Evolutionary conservation across 2,797 vertebrate species (phyloP).

Genomic region (Acestrorhynchus altus): DNA sequence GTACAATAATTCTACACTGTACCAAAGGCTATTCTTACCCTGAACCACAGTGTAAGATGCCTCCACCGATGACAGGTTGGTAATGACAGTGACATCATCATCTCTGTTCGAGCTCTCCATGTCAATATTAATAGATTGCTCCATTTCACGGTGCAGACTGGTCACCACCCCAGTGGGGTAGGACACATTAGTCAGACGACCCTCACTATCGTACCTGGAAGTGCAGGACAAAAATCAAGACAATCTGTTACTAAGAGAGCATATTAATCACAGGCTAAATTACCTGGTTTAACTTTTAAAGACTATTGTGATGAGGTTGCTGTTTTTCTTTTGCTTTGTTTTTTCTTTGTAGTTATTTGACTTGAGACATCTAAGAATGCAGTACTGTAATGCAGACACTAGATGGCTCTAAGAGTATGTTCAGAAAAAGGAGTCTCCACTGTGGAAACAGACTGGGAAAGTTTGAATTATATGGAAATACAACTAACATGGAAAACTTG

Average conservation of each 20-base stretch:
- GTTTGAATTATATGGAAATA: no score
- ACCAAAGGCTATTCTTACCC: constrained; percentile 68
- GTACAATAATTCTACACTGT: background rate
- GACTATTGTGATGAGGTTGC: no score
- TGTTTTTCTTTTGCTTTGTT: no score
- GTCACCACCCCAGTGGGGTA: constrained; percentile 89
- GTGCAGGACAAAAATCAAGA: background rate
- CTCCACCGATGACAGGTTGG: constrained; percentile 89
- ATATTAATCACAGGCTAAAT: no score
- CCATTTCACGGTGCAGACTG: constrained; percentile 88
- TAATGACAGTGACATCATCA: constrained; percentile 88
- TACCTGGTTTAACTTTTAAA: no score
- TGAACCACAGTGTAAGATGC: constrained; percentile 90
- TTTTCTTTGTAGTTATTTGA: no score
- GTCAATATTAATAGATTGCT: constrained; percentile 88
- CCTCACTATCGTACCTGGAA: constrained; percentile 88
- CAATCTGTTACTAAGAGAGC: background rate
- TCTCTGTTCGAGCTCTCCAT: constrained; percentile 90
- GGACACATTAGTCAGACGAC: constrained; percentile 88
- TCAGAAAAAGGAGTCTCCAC: background rate
- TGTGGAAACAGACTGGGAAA: background rate
- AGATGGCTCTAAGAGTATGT: constrained; percentile 47
- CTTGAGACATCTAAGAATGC: background rate
- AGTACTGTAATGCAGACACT: constrained; percentile 40
- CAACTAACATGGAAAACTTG: no score